Percentiles rank a stretch among this genome's conserved stretches.
Conservation (phyloP, 2,797 vertebrate species). For the Lemur catta region DNA sequence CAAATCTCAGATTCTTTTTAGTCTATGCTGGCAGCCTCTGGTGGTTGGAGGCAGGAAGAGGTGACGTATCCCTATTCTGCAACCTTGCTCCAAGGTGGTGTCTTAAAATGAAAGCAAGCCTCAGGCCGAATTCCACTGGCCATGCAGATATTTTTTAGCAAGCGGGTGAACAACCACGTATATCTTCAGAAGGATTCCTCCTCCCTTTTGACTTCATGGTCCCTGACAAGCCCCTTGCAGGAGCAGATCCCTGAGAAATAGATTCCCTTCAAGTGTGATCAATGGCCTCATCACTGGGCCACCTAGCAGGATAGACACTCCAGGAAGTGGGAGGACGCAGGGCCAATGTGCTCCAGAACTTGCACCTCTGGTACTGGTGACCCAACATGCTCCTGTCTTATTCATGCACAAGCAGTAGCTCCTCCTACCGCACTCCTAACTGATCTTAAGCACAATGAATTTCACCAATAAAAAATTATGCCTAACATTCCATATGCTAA, state of each 20-base stretch:
- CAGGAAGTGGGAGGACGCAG: not conserved
- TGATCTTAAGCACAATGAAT: conserved; percentile 12
- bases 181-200: not conserved
- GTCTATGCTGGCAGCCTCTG: not conserved
- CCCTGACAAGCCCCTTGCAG: not conserved
- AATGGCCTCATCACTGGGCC: not conserved
- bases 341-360: not conserved
- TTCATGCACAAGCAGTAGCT: not conserved
- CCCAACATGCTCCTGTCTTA: not conserved
- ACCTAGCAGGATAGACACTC: not conserved
- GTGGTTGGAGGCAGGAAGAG: not conserved
- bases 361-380: not conserved
- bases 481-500: conserved; percentile 51
- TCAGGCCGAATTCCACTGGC: not conserved
- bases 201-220: not conserved
- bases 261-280: not conserved
- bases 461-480: conserved; percentile 46
- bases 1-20: not conserved
- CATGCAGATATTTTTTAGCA: not conserved
- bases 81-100: not conserved
- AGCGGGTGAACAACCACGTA: not conserved
- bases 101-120: not conserved
- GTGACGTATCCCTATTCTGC: not conserved
- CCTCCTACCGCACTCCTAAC: not conserved
- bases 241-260: not conserved